Evolutionary conservation across 2,113 vertebrate species (phyloP).

Genomic region (Oryctolagus cuniculus): mOryCun1.1 NC_091444.1:56392501-56393000

Average conservation of each 20-base stretch:
- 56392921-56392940: conserved; percentile 76
- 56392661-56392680: conserved; percentile 20
- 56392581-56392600: neutral
- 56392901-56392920: conserved; percentile 63
- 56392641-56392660: neutral
- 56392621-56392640: neutral
- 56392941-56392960: conserved; percentile 69
- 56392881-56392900: conserved; percentile 24
- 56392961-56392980: conserved; percentile 70
- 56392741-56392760: conserved; percentile 26
- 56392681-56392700: conserved; percentile 1
- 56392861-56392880: conserved; percentile 61
- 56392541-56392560: neutral
- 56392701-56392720: neutral
- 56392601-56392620: neutral
- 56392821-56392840: conserved; percentile 50
- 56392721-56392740: conserved; percentile 21
- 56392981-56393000: conserved; percentile 60
- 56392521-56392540: neutral
- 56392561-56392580: neutral
- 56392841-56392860: conserved; percentile 49
- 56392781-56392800: conserved; percentile 44
- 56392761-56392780: conserved; percentile 25
- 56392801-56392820: conserved; percentile 44
- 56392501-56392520: neutral